phyloP scores from a whole-genome alignment of 2,113 vertebrate genomes.

The Anarhynchus alexandrinus region DNA sequence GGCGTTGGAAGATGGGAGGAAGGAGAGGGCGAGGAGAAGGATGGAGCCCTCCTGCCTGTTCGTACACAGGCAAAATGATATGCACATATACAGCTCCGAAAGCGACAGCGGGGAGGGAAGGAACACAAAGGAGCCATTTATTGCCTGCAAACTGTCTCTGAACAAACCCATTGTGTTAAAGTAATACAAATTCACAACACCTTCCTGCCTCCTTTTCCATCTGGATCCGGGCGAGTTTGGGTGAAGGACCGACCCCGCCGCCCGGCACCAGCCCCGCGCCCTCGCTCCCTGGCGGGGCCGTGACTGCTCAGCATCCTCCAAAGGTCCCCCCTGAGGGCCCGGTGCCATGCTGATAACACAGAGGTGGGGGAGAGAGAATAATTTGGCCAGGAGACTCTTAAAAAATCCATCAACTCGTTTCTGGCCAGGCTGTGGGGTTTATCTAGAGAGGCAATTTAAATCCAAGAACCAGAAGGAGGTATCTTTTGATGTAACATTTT shows the following conservation, averaged over 20 bases:
- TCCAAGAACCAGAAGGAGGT: slow-evolving; percentile 34
- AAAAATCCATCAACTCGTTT: slow-evolving; percentile 32
- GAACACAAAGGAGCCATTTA: slow-evolving; percentile 57
- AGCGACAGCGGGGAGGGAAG: slow-evolving; percentile 27
- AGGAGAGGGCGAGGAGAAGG: neutral
- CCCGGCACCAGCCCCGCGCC: fast-evolving
- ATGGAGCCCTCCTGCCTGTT: slow-evolving; percentile 1
- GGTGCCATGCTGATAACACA: neutral
- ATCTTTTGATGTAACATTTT: slow-evolving; percentile 62
- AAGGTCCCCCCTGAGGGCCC: neutral
- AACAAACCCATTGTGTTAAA: slow-evolving; percentile 65
- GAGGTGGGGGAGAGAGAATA: neutral
- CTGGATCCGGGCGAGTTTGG: neutral
- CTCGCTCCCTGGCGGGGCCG: neutral
- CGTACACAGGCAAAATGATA: slow-evolving; percentile 33
- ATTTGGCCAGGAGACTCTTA: neutral
- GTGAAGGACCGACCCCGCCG: neutral
- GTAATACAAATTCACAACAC: slow-evolving; percentile 66
- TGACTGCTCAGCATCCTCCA: neutral
- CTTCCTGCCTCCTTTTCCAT: slow-evolving; percentile 51
- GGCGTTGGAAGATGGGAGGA: neutral
- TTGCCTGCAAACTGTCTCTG: slow-evolving; percentile 63
- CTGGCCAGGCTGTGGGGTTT: slow-evolving; percentile 10
- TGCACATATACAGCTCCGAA: neutral
- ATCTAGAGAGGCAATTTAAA: slow-evolving; percentile 35